Evolutionary conservation across 1,140 invertebrate species (phyloP), one percentile per base, ranked within the genome.

Genomic region (Orchesella cincta): DNA sequence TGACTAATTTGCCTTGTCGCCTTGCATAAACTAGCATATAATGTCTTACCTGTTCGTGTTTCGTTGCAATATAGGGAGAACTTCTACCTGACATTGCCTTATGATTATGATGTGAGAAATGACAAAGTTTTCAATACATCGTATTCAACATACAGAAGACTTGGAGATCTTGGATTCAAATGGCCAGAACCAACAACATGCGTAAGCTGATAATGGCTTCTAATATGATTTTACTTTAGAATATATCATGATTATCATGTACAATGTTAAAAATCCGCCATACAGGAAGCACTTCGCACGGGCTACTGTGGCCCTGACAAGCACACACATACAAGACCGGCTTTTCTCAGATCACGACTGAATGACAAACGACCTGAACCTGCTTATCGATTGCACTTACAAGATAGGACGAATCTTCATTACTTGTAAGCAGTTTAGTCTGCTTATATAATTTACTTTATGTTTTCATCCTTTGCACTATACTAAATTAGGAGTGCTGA

Each of bases 101-200:
- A 74, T 0, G 81, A 82, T 28, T 82, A 82, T 76, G 79, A 82
- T 51, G 78, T 82, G 18, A 28, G 73, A 51, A 79, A 80, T 70
- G 81, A 82, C 35, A 57, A 26, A 31, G 70, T 71, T 8, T 82
- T 82, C 46, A 34, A 76, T 23, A 67, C 36, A 8, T 33, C 67
- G 14, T 34, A 73, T 18, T 82, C 81, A 8, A 82, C 81, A 0
- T 82, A 82, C 57, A 70, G 73, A 23, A 46, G 79, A 34, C 33
- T 82, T 1, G 76, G 76, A 34, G 75, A 82, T 34, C 18, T 79
- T 2, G 79, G 74, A 23, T 72, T 64, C 26, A 14, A 29, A 34
- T 35, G 52, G 33, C 77, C 77, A 18, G 81, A 82, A 39, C 73
- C 81, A 1, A 76, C 78, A 0, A 80, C 78, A 51, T 70, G 75